Evolutionary conservation across 2,888 invertebrate genomes (phyloP), one percentile per base, ranked within the genome.

Genomic region (Octodonta nipae): DNA sequence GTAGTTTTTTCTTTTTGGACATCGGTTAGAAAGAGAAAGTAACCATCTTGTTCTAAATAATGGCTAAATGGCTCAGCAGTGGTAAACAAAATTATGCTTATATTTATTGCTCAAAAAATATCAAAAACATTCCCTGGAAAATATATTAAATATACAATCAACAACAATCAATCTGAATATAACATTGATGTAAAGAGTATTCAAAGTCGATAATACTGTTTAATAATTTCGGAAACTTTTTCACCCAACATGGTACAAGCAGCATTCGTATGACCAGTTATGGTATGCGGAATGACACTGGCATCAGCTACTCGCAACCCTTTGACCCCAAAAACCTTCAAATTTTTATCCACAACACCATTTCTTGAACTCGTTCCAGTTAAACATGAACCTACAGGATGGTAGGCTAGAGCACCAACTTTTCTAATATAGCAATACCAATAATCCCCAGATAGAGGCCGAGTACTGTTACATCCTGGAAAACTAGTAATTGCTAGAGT

Each of bases 191-290:
- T n/a, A n/a, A n/a, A n/a, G n/a, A n/a, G n/a, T n/a, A n/a, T n/a
- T n/a, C n/a, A n/a, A n/a, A n/a, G n/a, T n/a, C n/a, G n/a, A n/a
- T n/a, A n/a, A n/a, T n/a, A n/a, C n/a, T n/a, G n/a, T 4, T 22
- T 22, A 22, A 22, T 22, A 4, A 10, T 11, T 30, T 39, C 39
- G 8, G 39, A 29, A 24, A 34, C 34, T 30, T 68, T 70, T 44
- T 71, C 71, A 0, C 64, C 71, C 8, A 71, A 64, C 68, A 70
- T 69, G 22, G 59, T 61, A 24, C 63, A 60, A 0, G 62, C 63
- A 1, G 68, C 68, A 32, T 66, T 67, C 0, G 65, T 58, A 46
- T 71, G 68, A 1, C 67, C 70, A 0, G 61, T 60, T 0, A 65
- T 60, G 28, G 68, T 61, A 7, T 50, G 49, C 0, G 71, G 72